Percentiles rank a stretch among this genome's conserved stretches.
Conservation (phyloP, 2,888 invertebrate species). For the Heliconius sara region DNA sequence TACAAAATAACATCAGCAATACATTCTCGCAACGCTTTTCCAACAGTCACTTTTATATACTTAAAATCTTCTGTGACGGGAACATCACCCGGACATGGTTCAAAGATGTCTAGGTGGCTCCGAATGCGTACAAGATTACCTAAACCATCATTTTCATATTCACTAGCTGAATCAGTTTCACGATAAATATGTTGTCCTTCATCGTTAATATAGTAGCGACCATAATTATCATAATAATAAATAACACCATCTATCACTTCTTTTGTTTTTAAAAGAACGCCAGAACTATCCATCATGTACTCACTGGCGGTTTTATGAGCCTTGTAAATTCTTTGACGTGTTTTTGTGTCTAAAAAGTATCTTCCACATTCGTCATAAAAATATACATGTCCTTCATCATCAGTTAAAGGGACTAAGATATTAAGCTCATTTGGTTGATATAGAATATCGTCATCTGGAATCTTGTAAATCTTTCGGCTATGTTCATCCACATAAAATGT, state of each 20-base stretch:
- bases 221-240: slow-evolving; percentile 76
- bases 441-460: slow-evolving; percentile 60
- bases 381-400: slow-evolving; percentile 68
- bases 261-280: slow-evolving; percentile 70
- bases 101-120: slow-evolving; percentile 67
- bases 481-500: slow-evolving; percentile 70
- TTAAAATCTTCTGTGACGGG: slow-evolving; percentile 74
- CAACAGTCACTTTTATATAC: slow-evolving; percentile 72
- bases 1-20: slow-evolving; percentile 71
- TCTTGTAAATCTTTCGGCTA: slow-evolving; percentile 73
- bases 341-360: slow-evolving; percentile 66
- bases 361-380: slow-evolving; percentile 78
- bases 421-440: slow-evolving; percentile 73
- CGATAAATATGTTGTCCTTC: slow-evolving; percentile 75
- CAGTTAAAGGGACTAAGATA: slow-evolving; percentile 68
- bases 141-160: slow-evolving; percentile 78
- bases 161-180: slow-evolving; percentile 69
- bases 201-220: slow-evolving; percentile 72
- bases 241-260: slow-evolving; percentile 68
- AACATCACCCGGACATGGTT: slow-evolving; percentile 70
- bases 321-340: slow-evolving; percentile 73
- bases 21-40: slow-evolving; percentile 69
- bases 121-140: slow-evolving; percentile 78
- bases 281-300: slow-evolving; percentile 74
- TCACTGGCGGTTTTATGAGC: slow-evolving; percentile 72